These are phyloP conservation scores for Rotaria magnacalcarata DNA, from an alignment of 2,888 invertebrate genomes.

Conservation along the genomic window DNA sequence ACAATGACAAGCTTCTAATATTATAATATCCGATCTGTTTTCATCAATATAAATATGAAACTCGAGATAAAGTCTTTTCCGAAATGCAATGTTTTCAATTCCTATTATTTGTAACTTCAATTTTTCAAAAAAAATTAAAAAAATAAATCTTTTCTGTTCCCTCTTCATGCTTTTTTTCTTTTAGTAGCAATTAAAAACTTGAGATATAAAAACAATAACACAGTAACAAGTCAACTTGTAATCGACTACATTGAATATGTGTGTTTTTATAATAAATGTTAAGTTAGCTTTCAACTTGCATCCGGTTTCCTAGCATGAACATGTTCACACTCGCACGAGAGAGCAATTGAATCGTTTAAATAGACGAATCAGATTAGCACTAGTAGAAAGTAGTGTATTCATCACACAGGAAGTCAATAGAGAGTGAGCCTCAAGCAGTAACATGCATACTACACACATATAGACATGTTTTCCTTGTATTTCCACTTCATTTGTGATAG, in stretches of 20 bases:
- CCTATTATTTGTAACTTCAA: too few relatives aligned
- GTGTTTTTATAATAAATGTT: conserved; percentile 22
- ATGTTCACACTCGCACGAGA: conserved; percentile 13
- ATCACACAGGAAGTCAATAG: conserved; percentile 31
- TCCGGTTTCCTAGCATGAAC: conserved; percentile 35
- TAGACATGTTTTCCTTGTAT: conserved; percentile 29
- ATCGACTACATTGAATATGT: neutral
- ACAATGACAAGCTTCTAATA: too few relatives aligned
- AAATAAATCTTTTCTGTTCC: too few relatives aligned
- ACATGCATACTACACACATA: conserved; percentile 1
- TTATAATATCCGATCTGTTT: too few relatives aligned
- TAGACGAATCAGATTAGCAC: conserved; percentile 22
- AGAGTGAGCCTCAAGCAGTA: conserved; percentile 29
- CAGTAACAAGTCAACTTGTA: neutral
- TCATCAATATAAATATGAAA: too few relatives aligned
- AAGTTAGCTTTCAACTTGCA: conserved; percentile 32
- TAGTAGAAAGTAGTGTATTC: conserved; percentile 26
- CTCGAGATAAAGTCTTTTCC: too few relatives aligned
- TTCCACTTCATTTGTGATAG: conserved; percentile 29
- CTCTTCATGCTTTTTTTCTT: too few relatives aligned
- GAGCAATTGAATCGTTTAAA: conserved; percentile 31
- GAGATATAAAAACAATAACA: neutral
- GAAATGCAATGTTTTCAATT: too few relatives aligned
- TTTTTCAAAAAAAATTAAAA: too few relatives aligned
- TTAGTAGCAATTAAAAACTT: neutral